A percentile compares a stretch with the other conserved stretches of the same genome.
These are phyloP conservation scores for Ataeniobius toweri DNA, from an alignment of 2,797 vertebrate species.

Conservation along the genomic window DNA sequence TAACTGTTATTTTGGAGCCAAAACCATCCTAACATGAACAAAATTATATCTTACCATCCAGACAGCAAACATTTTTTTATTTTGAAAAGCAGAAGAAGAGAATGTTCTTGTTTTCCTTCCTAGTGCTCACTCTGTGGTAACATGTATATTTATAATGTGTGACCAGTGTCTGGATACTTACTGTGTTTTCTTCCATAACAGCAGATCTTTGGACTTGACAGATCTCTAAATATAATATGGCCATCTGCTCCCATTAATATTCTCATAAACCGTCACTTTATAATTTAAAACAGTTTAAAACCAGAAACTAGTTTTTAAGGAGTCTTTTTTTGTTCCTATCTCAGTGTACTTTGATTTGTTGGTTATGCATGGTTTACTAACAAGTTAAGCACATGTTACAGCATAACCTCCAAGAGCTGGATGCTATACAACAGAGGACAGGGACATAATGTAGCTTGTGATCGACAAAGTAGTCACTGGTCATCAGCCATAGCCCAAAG, in stretches of 20 bases:
- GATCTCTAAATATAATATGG: constrained; percentile 63
- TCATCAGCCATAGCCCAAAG: constrained; percentile 49
- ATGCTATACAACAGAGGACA: constrained; percentile 28
- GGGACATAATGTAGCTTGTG: constrained; percentile 11
- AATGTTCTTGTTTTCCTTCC: constrained; percentile 71
- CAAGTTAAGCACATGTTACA: constrained; percentile 48
- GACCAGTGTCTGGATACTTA: constrained; percentile 65
- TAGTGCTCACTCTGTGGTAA: constrained; percentile 64
- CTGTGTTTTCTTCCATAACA: constrained; percentile 68
- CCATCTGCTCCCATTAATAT: constrained; percentile 51
- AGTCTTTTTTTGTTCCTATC: constrained; percentile 11
- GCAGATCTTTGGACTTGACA: constrained; percentile 65
- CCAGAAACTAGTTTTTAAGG: not conserved
- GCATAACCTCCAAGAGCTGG: constrained; percentile 30
- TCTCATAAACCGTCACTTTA: not conserved
- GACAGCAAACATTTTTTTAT: constrained; percentile 51
- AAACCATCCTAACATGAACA: constrained; percentile 46
- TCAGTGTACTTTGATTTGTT: constrained; percentile 43
- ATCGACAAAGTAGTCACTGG: constrained; percentile 53
- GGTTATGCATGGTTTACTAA: constrained; percentile 30
- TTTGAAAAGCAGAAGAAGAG: constrained; percentile 71
- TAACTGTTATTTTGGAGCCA: not conserved
- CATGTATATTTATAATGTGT: constrained; percentile 76
- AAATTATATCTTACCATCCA: constrained; percentile 45
- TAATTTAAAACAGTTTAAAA: not conserved